A percentile compares a stretch with the other conserved stretches of the same genome.
Evolutionary conservation across 2,113 vertebrate species (phyloP).

Genomic region (Columba livia): DNA sequence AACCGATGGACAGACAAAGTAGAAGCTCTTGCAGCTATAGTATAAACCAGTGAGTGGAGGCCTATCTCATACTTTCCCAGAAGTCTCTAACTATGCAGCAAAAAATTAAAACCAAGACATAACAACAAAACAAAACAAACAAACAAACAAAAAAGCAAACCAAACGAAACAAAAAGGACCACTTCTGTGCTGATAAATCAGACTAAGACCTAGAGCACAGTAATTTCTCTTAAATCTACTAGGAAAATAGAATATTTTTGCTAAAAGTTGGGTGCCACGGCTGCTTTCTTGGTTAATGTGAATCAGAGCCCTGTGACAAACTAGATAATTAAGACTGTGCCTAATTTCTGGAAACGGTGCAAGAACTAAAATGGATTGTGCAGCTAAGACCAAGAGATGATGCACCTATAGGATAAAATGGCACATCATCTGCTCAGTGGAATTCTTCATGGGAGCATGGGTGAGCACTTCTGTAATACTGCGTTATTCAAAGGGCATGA

Average conservation of each 20-base stretch:
- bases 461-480: not conserved
- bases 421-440: not conserved
- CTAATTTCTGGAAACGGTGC: not conserved
- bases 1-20: accelerated
- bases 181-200: not conserved
- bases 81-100: not conserved
- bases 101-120: too few relatives aligned
- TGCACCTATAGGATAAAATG: not conserved
- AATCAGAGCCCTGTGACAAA: not conserved
- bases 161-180: too few relatives aligned
- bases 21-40: not conserved
- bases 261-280: not conserved
- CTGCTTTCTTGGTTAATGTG: not conserved
- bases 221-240: not conserved
- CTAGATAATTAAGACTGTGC: not conserved
- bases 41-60: accelerated
- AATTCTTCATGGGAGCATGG: not conserved
- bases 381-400: not conserved
- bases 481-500: not conserved
- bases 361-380: not conserved
- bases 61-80: not conserved
- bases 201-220: not conserved
- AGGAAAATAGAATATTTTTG: not conserved
- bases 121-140: too few relatives aligned
- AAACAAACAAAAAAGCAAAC: not conserved